Conservation (phyloP, 2,888 invertebrate genomes). For the Apoderus coryli region DNA sequence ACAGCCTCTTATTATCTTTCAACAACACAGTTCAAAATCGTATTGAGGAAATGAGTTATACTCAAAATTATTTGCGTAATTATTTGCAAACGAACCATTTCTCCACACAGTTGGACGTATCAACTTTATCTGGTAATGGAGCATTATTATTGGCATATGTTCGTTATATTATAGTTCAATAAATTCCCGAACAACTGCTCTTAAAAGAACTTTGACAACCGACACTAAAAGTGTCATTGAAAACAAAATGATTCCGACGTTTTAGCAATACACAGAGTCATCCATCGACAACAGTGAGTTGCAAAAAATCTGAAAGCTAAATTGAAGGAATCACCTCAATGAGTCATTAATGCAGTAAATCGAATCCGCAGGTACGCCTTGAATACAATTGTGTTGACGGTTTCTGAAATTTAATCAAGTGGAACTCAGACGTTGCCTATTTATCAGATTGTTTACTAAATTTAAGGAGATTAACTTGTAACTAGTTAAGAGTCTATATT, state of each 20-base stretch:
- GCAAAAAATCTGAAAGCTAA: slow-evolving; percentile 5
- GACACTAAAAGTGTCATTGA: slow-evolving; percentile 6
- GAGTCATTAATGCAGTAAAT: slow-evolving; percentile 15
- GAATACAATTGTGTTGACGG: too few relatives aligned
- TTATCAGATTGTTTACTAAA: too few relatives aligned
- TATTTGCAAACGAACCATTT: slow-evolving; percentile 18
- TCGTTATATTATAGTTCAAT: slow-evolving; percentile 31
- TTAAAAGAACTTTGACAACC: slow-evolving; percentile 7
- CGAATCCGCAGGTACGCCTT: slow-evolving; percentile 13
- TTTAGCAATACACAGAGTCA: slow-evolving; percentile 8
- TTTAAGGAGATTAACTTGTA: too few relatives aligned
- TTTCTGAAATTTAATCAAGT: too few relatives aligned
- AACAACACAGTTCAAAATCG: too few relatives aligned
- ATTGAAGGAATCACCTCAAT: slow-evolving; percentile 15
- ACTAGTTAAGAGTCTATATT: too few relatives aligned
- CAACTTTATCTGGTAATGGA: slow-evolving; percentile 24
- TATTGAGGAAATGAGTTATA: too few relatives aligned
- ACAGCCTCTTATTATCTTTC: too few relatives aligned
- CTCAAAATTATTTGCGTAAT: slow-evolving; percentile 7
- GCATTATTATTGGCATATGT: slow-evolving; percentile 25
- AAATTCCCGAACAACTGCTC: slow-evolving; percentile 24
- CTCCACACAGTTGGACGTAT: slow-evolving; percentile 27
- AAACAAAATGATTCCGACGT: slow-evolving; percentile 4
- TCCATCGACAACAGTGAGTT: slow-evolving; percentile 5
- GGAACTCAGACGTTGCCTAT: too few relatives aligned